Conservation (phyloP, 2,888 invertebrate genomes). For the Meliscaeva auricollis region DNA sequence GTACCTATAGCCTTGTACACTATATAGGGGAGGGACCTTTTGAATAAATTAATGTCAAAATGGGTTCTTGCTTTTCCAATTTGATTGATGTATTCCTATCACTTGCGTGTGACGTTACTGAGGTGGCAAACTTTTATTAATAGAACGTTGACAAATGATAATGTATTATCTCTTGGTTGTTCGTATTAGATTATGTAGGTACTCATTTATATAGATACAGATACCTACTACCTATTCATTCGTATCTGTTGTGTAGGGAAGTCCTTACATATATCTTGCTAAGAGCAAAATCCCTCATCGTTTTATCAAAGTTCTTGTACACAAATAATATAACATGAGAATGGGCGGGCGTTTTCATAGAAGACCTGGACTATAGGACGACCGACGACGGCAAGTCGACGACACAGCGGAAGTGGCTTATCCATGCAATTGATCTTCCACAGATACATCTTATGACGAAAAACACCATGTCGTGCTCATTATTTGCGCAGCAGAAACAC, state of each 20-base stretch:
- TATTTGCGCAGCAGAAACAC: background rate
- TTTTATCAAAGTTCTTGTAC: constrained; percentile 14
- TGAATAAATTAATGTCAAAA: constrained; percentile 84
- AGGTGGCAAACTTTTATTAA: constrained; percentile 72
- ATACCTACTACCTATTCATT: background rate
- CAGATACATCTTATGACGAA: constrained; percentile 1
- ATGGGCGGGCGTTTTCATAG: background rate
- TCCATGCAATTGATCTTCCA: constrained; percentile 37
- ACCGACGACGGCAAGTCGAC: background rate
- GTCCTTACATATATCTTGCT: background rate
- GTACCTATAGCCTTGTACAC: constrained; percentile 22
- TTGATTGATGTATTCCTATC: constrained; percentile 82
- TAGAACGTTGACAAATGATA: constrained; percentile 70
- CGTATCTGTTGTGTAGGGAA: no score
- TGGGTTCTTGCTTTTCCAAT: constrained; percentile 81
- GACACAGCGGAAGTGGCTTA: constrained; percentile 30
- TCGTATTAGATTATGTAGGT: constrained; percentile 45
- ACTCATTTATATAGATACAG: background rate
- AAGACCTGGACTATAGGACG: no score
- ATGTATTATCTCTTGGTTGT: constrained; percentile 26
- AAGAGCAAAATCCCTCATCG: constrained; percentile 20
- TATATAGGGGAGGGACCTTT: constrained; percentile 74
- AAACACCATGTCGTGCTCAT: constrained; percentile 9
- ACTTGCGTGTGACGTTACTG: constrained; percentile 59
- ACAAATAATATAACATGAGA: constrained; percentile 27